A percentile compares a stretch with the other conserved stretches of the same genome.
phyloP scores from a whole-genome alignment of 2,888 invertebrate genomes.

The Diarsia rubi region DNA sequence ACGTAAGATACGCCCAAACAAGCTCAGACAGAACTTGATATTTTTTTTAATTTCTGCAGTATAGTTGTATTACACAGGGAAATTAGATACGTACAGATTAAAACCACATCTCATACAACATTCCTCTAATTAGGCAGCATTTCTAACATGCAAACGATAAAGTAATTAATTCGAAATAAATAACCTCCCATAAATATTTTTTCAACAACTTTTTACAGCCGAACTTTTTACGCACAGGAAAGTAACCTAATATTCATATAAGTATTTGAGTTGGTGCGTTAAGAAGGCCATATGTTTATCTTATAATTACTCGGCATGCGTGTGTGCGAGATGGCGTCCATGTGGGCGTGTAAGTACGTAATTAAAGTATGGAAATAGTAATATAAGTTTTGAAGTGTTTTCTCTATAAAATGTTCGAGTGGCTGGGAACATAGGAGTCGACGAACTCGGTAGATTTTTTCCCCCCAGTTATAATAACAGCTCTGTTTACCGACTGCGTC shows the following conservation, averaged over 20 bases:
- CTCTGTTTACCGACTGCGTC: constrained; percentile 83
- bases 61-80: constrained; percentile 18
- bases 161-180: constrained; percentile 52
- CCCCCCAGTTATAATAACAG: constrained; percentile 86
- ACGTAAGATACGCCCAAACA: constrained; percentile 19
- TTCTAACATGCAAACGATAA: constrained; percentile 47
- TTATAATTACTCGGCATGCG: constrained; percentile 79
- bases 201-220: constrained; percentile 48
- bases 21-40: not conserved
- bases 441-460: constrained; percentile 83
- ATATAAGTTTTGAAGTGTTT: constrained; percentile 90
- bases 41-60: constrained; percentile 8
- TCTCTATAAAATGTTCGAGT: constrained; percentile 89
- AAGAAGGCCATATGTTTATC: constrained; percentile 88
- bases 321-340: constrained; percentile 71
- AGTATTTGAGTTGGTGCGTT: constrained; percentile 74
- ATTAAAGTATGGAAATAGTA: constrained; percentile 91
- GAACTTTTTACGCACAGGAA: constrained; percentile 69
- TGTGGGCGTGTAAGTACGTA: constrained; percentile 85
- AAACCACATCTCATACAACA: constrained; percentile 46
- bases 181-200: constrained; percentile 46
- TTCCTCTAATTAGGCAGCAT: constrained; percentile 45
- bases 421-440: constrained; percentile 87
- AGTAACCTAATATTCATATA: constrained; percentile 81
- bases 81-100: constrained; percentile 31